A percentile compares a stretch with the other conserved stretches of the same genome.
phyloP scores from a whole-genome alignment of 2,888 invertebrate genomes.

The Cheilosia vulpina region DNA sequence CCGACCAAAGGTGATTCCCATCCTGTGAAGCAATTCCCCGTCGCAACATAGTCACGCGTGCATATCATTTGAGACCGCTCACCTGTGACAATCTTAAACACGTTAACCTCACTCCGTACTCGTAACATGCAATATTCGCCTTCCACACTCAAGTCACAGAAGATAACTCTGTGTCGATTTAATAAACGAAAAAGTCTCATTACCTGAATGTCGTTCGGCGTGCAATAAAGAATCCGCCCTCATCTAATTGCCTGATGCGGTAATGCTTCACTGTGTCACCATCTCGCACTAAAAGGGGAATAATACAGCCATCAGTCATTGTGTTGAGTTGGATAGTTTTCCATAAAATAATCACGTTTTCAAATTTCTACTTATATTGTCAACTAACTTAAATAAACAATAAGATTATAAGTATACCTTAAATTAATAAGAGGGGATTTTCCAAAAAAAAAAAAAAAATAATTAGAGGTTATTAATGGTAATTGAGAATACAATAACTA shows the following conservation, averaged over 20 bases:
- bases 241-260: constrained; percentile 98
- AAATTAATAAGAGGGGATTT: constrained; percentile 4
- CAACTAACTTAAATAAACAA: constrained; percentile 5
- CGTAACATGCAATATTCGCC: not conserved
- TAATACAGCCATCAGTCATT: constrained; percentile 9
- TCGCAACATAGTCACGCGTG: not conserved
- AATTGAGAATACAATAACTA: constrained; percentile 19
- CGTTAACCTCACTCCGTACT: not conserved
- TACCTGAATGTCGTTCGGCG: constrained; percentile 95
- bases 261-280: constrained; percentile 99
- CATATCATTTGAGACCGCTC: not conserved
- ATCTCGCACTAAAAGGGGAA: constrained; percentile 91
- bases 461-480: constrained; percentile 46
- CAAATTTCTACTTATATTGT: constrained; percentile 22
- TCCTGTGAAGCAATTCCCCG: not conserved
- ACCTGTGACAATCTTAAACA: not conserved
- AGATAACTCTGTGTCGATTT: not conserved
- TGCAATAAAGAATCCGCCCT: constrained; percentile 99
- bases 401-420: not conserved
- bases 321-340: constrained; percentile 14
- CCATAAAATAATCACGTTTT: constrained; percentile 26
- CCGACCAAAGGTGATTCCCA: not conserved
- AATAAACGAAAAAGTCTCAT: constrained; percentile 6
- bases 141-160: constrained; percentile 1
- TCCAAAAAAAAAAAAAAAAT: not conserved